phyloP scores from a whole-genome alignment of 2,797 vertebrate species.

The Centropyge bicolor region DNA sequence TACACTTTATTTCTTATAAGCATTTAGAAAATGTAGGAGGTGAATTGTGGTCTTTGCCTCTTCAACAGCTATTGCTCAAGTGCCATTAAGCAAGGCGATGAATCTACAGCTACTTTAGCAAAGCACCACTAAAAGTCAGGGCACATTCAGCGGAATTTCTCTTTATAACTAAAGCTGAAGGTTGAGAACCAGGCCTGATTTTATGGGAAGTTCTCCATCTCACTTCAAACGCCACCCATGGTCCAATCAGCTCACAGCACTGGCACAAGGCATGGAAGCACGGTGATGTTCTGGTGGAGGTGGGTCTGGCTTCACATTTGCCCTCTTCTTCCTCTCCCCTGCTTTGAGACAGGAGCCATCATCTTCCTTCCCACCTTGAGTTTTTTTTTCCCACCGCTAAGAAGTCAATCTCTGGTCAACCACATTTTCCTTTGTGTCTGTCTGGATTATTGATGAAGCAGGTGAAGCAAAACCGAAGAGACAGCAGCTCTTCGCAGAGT shows the following conservation, averaged over 20 bases:
- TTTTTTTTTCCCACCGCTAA: neutral
- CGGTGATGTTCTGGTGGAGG: neutral
- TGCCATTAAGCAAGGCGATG: neutral
- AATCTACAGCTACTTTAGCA: neutral
- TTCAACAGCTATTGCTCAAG: neutral
- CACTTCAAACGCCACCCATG: neutral
- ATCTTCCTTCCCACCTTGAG: neutral
- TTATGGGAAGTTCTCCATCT: neutral
- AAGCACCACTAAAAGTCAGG: too few relatives aligned
- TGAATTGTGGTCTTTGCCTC: neutral
- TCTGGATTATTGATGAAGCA: constrained; percentile 49
- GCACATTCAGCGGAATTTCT: neutral
- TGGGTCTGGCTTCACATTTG: neutral
- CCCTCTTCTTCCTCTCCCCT: neutral
- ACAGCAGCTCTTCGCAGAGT: constrained; percentile 7
- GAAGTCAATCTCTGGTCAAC: constrained; percentile 42
- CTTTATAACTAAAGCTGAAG: neutral
- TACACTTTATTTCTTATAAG: neutral
- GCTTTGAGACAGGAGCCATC: neutral
- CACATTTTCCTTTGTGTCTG: constrained; percentile 29
- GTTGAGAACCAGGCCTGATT: neutral
- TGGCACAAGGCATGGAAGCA: neutral
- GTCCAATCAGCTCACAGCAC: neutral
- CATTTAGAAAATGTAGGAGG: neutral
- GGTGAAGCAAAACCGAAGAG: constrained; percentile 31